phyloP scores from a whole-genome alignment of 2,113 vertebrate genomes.

The Nerophis ophidion region DNA sequence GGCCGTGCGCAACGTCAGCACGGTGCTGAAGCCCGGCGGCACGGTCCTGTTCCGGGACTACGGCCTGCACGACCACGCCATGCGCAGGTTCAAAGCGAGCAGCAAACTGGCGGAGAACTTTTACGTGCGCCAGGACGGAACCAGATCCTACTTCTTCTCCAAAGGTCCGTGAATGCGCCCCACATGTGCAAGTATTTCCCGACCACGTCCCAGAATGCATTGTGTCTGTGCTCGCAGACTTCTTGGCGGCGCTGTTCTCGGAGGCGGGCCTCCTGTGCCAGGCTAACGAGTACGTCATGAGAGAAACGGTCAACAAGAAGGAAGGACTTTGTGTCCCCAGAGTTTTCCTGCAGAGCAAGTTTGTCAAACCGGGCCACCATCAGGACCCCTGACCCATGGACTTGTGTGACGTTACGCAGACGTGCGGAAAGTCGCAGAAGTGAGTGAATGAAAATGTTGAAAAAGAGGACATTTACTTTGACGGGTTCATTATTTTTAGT shows the following conservation, averaged over 20 bases:
- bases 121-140: slow-evolving; percentile 94
- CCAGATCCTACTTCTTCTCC: slow-evolving; percentile 90
- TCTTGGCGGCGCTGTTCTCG: slow-evolving; percentile 78
- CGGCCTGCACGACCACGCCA: slow-evolving; percentile 88
- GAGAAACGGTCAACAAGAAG: slow-evolving; percentile 94
- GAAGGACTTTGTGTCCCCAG: slow-evolving; percentile 85
- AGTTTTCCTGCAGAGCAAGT: slow-evolving; percentile 94
- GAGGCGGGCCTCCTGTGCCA: slow-evolving; percentile 72
- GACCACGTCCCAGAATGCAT: not conserved
- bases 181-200: not conserved
- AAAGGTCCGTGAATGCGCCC: slow-evolving; percentile 71
- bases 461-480: no score
- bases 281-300: slow-evolving; percentile 82
- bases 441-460: not conserved
- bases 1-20: slow-evolving; percentile 80
- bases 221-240: slow-evolving; percentile 66
- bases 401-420: not conserved
- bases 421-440: not conserved
- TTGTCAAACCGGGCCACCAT: slow-evolving; percentile 67
- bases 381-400: not conserved
- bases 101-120: slow-evolving; percentile 93
- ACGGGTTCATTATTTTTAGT: no score
- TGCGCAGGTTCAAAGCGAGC: slow-evolving; percentile 89
- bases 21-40: slow-evolving; percentile 87
- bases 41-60: slow-evolving; percentile 90